Evolutionary conservation across 2,113 vertebrate genomes (phyloP).

Genomic region (Ursus arctos): DNA sequence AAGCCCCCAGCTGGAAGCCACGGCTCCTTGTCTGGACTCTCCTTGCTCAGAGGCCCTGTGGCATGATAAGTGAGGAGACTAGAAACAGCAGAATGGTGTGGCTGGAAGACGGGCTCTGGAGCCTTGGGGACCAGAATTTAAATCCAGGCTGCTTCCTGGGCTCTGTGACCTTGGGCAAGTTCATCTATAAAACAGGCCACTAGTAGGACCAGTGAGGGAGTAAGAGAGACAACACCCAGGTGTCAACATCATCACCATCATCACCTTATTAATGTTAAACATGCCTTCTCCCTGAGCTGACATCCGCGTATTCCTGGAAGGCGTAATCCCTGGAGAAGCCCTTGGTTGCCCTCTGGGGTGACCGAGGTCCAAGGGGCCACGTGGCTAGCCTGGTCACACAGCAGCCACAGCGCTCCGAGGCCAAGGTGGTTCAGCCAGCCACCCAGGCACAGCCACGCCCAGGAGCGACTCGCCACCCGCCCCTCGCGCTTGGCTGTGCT

Average conservation of each 20-base stretch:
- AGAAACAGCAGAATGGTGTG: not conserved
- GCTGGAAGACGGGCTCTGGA: not conserved
- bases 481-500: rapidly evolving
- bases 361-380: not conserved
- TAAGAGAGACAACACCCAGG: not conserved
- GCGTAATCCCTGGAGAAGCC: not conserved
- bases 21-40: not conserved
- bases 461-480: rapidly evolving
- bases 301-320: not conserved
- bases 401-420: rapidly evolving
- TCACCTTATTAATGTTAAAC: not conserved
- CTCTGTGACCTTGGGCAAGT: not conserved
- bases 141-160: not conserved
- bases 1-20: not conserved
- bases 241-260: not conserved
- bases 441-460: not conserved
- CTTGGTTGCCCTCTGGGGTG: not conserved
- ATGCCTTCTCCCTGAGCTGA: not conserved
- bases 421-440: not conserved
- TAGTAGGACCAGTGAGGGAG: not conserved
- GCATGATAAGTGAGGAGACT: not conserved
- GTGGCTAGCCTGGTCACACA: not conserved
- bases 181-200: not conserved
- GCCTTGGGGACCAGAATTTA: not conserved
- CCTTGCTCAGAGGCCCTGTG: not conserved